These are phyloP conservation scores for Clupea harengus DNA, from an alignment of 2,113 vertebrate species.

Conservation along the genomic window DNA sequence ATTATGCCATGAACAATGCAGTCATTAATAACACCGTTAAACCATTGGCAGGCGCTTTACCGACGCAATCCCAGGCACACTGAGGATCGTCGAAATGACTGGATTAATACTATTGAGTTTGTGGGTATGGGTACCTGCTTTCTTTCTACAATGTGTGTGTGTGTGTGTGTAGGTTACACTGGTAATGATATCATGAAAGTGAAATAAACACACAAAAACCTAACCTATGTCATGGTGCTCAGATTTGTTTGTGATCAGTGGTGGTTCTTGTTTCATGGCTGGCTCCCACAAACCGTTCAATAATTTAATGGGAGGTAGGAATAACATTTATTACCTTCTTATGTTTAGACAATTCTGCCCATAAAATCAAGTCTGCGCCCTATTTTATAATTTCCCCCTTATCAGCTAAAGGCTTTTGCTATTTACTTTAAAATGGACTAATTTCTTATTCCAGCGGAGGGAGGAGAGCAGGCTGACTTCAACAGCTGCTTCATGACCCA, in stretches of 20 bases:
- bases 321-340: conserved; percentile 65
- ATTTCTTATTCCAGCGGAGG: conserved; percentile 84
- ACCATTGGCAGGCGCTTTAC: background rate
- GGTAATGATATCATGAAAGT: conserved; percentile 10
- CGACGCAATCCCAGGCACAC: background rate
- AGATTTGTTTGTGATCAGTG: conserved; percentile 43
- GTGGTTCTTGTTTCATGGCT: conserved; percentile 56
- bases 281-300: conserved; percentile 59
- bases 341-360: background rate
- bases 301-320: conserved; percentile 59
- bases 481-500: conserved; percentile 89
- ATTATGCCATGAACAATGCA: conserved; percentile 16
- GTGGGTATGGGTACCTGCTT: background rate
- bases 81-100: background rate
- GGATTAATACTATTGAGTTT: background rate
- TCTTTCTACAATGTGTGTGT: background rate
- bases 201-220: background rate
- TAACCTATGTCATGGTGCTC: background rate
- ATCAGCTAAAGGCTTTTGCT: conserved; percentile 71
- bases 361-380: conserved; percentile 4
- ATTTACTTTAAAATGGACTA: conserved; percentile 85
- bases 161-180: background rate
- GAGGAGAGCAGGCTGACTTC: conserved; percentile 77
- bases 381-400: conserved; percentile 57
- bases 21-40: background rate